Percentiles rank a stretch among this genome's conserved stretches.
phyloP scores from a whole-genome alignment of 1,140 invertebrate species.

The Drosophila mojavensis region DNA sequence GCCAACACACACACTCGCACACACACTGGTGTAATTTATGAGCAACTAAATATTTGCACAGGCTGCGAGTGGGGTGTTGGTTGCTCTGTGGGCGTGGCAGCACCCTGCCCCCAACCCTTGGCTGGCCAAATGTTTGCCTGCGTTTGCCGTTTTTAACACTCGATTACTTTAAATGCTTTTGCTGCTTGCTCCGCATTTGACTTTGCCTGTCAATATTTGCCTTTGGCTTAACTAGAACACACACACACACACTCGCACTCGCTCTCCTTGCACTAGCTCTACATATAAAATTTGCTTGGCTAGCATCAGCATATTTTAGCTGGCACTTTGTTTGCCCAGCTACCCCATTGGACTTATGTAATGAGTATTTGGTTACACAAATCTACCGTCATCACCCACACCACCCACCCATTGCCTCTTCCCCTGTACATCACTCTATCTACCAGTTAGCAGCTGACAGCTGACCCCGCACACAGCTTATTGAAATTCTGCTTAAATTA shows the following conservation, averaged over 20 bases:
- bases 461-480: constrained; percentile 44
- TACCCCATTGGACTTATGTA: constrained; percentile 64
- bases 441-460: constrained; percentile 16
- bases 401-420: neutral
- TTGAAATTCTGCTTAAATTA: constrained; percentile 80
- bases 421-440: neutral
- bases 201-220: constrained; percentile 64
- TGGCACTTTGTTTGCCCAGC: constrained; percentile 47
- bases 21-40: constrained; percentile 65
- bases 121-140: constrained; percentile 69
- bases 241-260: constrained; percentile 19
- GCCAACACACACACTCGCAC: constrained; percentile 17
- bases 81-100: neutral
- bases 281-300: constrained; percentile 55
- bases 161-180: constrained; percentile 80
- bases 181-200: constrained; percentile 58
- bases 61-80: constrained; percentile 7
- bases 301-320: constrained; percentile 71
- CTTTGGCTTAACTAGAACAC: constrained; percentile 76
- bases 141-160: constrained; percentile 83
- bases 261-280: constrained; percentile 3
- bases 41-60: constrained; percentile 73
- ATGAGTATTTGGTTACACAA: constrained; percentile 81
- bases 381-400: constrained; percentile 46
- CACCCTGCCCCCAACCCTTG: constrained; percentile 8